Conservation (phyloP, 2,888 invertebrate genomes). For the Brachypterus glaber region DNA sequence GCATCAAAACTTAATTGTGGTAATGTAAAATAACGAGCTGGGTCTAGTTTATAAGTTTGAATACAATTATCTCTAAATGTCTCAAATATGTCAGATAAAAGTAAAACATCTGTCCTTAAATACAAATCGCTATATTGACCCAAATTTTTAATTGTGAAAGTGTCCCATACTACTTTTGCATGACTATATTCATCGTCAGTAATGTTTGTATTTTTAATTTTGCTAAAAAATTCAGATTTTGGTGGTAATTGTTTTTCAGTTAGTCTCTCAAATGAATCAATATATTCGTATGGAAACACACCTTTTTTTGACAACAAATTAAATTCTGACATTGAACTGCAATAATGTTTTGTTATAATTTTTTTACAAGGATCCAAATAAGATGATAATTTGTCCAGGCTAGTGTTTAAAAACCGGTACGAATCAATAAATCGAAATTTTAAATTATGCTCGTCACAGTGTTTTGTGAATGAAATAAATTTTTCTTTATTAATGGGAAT, state of each 20-base stretch:
- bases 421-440: slow-evolving; percentile 25
- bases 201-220: slow-evolving; percentile 20
- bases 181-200: slow-evolving; percentile 27
- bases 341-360: slow-evolving; percentile 7
- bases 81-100: slow-evolving; percentile 34
- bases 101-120: slow-evolving; percentile 32
- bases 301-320: slow-evolving; percentile 21
- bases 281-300: slow-evolving; percentile 30
- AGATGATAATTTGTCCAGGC: slow-evolving; percentile 25
- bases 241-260: slow-evolving; percentile 22
- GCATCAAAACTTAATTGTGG: slow-evolving; percentile 28
- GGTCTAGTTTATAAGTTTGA: slow-evolving; percentile 28
- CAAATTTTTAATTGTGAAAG: slow-evolving; percentile 27
- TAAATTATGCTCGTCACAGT: slow-evolving; percentile 13
- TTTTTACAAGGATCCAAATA: slow-evolving; percentile 16
- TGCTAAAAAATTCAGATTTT: slow-evolving; percentile 23
- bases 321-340: slow-evolving; percentile 10
- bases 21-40: slow-evolving; percentile 25
- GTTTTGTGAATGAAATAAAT: slow-evolving; percentile 29
- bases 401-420: slow-evolving; percentile 26
- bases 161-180: slow-evolving; percentile 30
- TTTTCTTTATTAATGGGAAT: slow-evolving; percentile 30
- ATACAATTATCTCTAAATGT: slow-evolving; percentile 29
- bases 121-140: slow-evolving; percentile 33
- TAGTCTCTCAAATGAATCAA: slow-evolving; percentile 22